Conservation (phyloP, 2,797 vertebrate genomes). For the Philypnodon macrostomus region DNA sequence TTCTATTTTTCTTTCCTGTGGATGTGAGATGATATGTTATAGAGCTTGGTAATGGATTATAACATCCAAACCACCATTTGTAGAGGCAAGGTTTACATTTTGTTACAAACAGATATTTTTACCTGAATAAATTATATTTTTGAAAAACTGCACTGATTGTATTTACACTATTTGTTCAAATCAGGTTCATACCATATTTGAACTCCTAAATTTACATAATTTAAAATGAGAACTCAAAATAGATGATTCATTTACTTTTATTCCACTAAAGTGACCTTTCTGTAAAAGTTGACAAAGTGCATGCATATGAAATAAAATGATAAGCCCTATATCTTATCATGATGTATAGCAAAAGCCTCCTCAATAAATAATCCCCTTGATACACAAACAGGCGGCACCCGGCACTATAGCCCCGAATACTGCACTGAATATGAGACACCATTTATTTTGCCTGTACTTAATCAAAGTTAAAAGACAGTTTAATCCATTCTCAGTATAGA, state of each 20-base stretch:
- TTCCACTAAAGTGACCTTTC: constrained; percentile 11
- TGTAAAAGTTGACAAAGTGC: neutral
- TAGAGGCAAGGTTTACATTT: constrained; percentile 30
- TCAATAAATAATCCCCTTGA: constrained; percentile 36
- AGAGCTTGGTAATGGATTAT: constrained; percentile 34
- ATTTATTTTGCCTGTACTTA: constrained; percentile 36
- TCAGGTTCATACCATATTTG: too few species aligned
- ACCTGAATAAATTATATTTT: too few species aligned
- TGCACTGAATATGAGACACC: constrained; percentile 21
- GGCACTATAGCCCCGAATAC: constrained; percentile 6
- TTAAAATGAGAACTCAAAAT: constrained; percentile 4
- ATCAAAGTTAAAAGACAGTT: constrained; percentile 38
- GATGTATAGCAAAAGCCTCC: constrained; percentile 18
- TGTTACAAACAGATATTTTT: too few species aligned
- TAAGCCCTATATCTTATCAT: constrained; percentile 28
- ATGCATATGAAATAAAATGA: constrained; percentile 12
- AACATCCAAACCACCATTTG: constrained; percentile 25
- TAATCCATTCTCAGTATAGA: constrained; percentile 26
- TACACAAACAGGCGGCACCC: constrained; percentile 19
- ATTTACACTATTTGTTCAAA: constrained; percentile 15
- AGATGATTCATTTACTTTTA: constrained; percentile 10
- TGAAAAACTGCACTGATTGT: constrained; percentile 22
- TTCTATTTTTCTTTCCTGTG: constrained; percentile 13
- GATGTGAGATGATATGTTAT: constrained; percentile 29
- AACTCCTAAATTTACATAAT: constrained; percentile 8